Conservation (phyloP, 2,888 invertebrate genomes). For the Zhengitettix transpicula region DNA sequence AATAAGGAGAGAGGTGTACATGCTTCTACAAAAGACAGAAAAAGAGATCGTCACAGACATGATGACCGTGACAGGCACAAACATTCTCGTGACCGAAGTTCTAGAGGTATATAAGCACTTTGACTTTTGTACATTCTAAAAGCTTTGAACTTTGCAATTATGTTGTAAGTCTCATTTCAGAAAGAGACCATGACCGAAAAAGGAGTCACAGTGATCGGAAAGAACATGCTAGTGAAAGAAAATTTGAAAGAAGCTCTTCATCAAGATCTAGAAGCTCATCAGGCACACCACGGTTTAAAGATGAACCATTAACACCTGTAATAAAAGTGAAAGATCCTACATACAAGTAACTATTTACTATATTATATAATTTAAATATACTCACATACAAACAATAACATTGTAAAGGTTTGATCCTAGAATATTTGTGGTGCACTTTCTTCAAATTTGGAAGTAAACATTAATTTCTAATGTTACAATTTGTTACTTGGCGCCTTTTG, state of each 20-base stretch:
- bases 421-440: too few species aligned
- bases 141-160: too few species aligned
- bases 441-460: too few species aligned
- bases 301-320: slow-evolving; percentile 76
- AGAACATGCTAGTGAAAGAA: slow-evolving; percentile 17
- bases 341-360: slow-evolving; percentile 28
- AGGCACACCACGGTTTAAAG: slow-evolving; percentile 45
- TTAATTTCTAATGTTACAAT: too few species aligned
- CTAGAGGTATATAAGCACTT: background rate
- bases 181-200: slow-evolving; percentile 19
- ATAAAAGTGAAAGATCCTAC: slow-evolving; percentile 41
- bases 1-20: slow-evolving; percentile 52
- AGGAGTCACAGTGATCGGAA: slow-evolving; percentile 11
- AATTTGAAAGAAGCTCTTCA: slow-evolving; percentile 10
- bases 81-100: slow-evolving; percentile 21
- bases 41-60: slow-evolving; percentile 24
- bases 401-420: too few species aligned
- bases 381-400: background rate
- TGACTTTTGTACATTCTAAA: too few species aligned
- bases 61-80: slow-evolving; percentile 24
- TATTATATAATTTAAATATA: background rate
- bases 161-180: background rate
- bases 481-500: too few species aligned
- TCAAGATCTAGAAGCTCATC: slow-evolving; percentile 9
- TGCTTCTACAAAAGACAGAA: slow-evolving; percentile 38